Evolutionary conservation across 2,113 vertebrate genomes (phyloP).

Genomic region (Cochlearius cochlearius): DNA sequence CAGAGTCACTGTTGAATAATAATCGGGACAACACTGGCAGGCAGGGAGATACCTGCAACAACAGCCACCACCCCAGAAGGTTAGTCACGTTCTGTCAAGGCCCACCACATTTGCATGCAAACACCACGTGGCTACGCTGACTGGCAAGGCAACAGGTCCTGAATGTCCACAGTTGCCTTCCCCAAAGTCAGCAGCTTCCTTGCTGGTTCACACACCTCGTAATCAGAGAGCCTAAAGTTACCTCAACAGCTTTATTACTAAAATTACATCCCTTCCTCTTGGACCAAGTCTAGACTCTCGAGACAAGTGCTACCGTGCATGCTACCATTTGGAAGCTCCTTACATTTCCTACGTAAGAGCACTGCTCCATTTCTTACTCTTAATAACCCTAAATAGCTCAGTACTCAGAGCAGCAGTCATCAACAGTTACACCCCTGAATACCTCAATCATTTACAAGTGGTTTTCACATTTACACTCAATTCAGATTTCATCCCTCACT

Average conservation of each 20-base stretch:
- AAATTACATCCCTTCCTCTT: not conserved
- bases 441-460: rapidly evolving
- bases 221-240: not conserved
- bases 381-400: not conserved
- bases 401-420: not conserved
- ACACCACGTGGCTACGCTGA: not conserved
- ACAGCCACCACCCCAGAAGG: not conserved
- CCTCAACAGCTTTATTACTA: not conserved
- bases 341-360: not conserved
- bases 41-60: conserved; percentile 90
- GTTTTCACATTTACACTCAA: not conserved
- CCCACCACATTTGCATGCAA: not conserved
- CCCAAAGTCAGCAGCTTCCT: not conserved
- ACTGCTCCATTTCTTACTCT: not conserved
- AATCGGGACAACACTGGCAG: conserved; percentile 93
- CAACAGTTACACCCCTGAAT: not conserved
- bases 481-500: not conserved
- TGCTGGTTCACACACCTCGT: not conserved
- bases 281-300: not conserved
- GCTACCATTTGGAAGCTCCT: not conserved
- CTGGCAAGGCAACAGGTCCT: too few relatives aligned
- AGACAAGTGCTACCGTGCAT: not conserved
- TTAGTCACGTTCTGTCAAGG: not conserved
- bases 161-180: not conserved
- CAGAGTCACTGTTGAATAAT: conserved; percentile 95